Percentiles rank a stretch among this genome's conserved stretches.
These are phyloP conservation scores for Solea senegalensis DNA, from an alignment of 2,113 vertebrate species.

Conservation along the genomic window DNA sequence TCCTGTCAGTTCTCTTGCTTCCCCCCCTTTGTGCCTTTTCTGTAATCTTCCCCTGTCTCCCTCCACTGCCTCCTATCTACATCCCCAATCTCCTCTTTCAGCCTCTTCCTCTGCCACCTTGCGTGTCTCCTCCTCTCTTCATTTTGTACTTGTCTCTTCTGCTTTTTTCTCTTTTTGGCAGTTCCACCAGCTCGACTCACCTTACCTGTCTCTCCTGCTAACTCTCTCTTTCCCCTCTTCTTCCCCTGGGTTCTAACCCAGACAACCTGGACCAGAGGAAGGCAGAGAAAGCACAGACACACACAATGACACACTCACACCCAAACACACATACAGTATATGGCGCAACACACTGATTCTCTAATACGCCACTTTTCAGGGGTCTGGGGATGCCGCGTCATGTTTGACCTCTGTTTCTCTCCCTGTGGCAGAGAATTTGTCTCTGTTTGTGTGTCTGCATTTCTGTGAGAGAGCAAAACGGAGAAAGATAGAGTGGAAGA, in stretches of 20 bases:
- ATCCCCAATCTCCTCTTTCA: slow-evolving; percentile 10
- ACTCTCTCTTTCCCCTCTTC: slow-evolving; percentile 4
- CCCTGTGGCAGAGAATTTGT: slow-evolving; percentile 52
- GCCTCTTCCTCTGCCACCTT: slow-evolving; percentile 14
- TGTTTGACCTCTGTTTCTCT: slow-evolving; percentile 64
- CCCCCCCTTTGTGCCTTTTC: slow-evolving; percentile 24
- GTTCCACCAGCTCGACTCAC: slow-evolving; percentile 28
- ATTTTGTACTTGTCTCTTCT: slow-evolving; percentile 20
- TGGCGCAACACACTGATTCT: background rate
- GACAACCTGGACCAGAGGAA: slow-evolving; percentile 40
- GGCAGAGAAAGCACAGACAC: background rate
- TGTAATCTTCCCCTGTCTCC: slow-evolving; percentile 16
- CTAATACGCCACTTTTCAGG: slow-evolving; percentile 18
- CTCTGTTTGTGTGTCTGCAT: slow-evolving; percentile 16
- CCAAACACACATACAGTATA: background rate
- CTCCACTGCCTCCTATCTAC: slow-evolving; percentile 13
- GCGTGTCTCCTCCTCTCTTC: slow-evolving; percentile 25
- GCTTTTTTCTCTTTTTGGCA: slow-evolving; percentile 15
- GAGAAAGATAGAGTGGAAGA: background rate
- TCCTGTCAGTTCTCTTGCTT: slow-evolving; percentile 25
- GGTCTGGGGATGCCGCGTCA: slow-evolving; percentile 55
- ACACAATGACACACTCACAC: background rate
- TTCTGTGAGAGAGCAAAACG: slow-evolving; percentile 3
- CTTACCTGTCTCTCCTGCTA: slow-evolving; percentile 27
- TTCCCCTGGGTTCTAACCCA: slow-evolving; percentile 50